Evolutionary conservation across 2,797 vertebrate species (phyloP).

Genomic region (Neostethus bicornis): DNA sequence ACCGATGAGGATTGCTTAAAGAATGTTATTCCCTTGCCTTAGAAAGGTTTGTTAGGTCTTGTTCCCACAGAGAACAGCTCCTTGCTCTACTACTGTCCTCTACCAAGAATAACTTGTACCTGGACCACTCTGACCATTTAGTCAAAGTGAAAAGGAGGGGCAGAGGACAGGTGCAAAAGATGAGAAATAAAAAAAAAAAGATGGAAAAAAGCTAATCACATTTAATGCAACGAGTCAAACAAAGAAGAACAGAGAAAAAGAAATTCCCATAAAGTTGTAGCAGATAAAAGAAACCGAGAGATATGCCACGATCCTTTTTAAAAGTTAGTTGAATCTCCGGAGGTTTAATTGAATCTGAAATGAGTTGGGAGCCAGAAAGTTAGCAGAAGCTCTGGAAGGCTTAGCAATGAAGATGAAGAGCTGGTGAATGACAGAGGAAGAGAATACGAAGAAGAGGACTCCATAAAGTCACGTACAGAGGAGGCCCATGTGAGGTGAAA

Average conservation of each 20-base stretch:
- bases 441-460: conserved; percentile 59
- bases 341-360: conserved; percentile 81
- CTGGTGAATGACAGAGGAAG: conserved; percentile 63
- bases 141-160: conserved; percentile 50
- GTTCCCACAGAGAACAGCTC: conserved; percentile 61
- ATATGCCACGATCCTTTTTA: conserved; percentile 72
- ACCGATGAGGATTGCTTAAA: conserved; percentile 65
- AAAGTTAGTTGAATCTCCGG: conserved; percentile 79
- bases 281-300: conserved; percentile 68
- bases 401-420: conserved; percentile 67
- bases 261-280: conserved; percentile 60
- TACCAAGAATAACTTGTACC: conserved; percentile 72
- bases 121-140: conserved; percentile 67
- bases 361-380: conserved; percentile 70
- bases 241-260: conserved; percentile 28
- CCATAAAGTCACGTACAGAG: conserved; percentile 43
- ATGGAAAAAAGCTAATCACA: conserved; percentile 44
- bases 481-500: conserved; percentile 46
- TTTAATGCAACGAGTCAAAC: conserved; percentile 38
- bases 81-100: conserved; percentile 64
- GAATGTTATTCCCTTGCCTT: conserved; percentile 29
- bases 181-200: conserved; percentile 21
- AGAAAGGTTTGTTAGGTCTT: conserved; percentile 56
- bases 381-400: conserved; percentile 64
- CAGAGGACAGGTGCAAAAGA: conserved; percentile 18